Evolutionary conservation across 2,888 invertebrate species (phyloP), one percentile per base, ranked within the genome.

Genomic region (Brachylomia viminalis): DNA sequence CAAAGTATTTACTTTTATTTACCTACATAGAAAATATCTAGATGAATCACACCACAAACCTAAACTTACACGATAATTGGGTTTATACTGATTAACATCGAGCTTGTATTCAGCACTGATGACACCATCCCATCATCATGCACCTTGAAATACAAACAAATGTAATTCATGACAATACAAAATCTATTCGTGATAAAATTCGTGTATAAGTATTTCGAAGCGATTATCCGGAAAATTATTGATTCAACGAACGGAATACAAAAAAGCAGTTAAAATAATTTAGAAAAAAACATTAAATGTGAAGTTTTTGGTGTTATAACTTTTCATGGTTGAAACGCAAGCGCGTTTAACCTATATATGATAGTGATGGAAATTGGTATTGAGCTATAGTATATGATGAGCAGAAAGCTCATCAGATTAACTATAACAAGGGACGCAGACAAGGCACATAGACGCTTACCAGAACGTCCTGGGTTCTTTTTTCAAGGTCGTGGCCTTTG

Each of bases 1-100:
- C 87, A 83, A 86, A 83, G 75, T 77, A 77, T 84, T 77, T 76
- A 61, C 75, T 86, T 81, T 77, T 81, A 79, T 64, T 78, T 64
- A 33, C 0, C 8, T 33, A 17, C 11, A 33, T 45, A 20, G 1
- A 23, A 67, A 20, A 20, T 52, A 47, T 64, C 17, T 20, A 30
- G 3, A 59, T 17, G 47, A 75, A 49, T 11, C 30, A 56, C n/a
- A 38, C 27, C n/a, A 54, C 11, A 33, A 33, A 59, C 20, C 20
- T 78, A 69, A n/a, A 10, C 33, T 27, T 47, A 13, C 17, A 27
- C 7, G 4, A 42, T 70, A 30, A n/a, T 30, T 47, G 0, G 15
- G 30, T 7, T 20, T 15, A 30, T 17, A 27, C 8, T 66, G 38
- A 75, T 27, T 69, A 10, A 68, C 15, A 69, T 30, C 30, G 13